Conservation (phyloP, 2,797 vertebrate species). For the Sphaeramia orbicularis region DNA sequence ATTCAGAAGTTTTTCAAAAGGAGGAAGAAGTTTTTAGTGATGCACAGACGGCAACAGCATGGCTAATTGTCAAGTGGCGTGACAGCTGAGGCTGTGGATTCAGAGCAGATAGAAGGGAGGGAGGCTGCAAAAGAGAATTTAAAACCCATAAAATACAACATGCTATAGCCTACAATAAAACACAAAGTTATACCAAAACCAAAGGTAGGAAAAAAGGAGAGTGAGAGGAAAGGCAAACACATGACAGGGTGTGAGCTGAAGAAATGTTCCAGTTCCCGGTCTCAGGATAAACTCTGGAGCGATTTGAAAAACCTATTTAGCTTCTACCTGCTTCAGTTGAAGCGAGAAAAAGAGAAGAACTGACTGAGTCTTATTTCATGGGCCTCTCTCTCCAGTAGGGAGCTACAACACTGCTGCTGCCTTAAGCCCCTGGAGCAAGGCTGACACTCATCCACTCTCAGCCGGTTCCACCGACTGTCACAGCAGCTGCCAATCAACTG, state of each 20-base stretch:
- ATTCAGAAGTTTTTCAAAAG: slow-evolving; percentile 56
- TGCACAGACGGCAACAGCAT: slow-evolving; percentile 28
- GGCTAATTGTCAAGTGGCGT: slow-evolving; percentile 65
- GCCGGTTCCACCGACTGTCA: slow-evolving; percentile 75
- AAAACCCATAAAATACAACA: slow-evolving; percentile 43
- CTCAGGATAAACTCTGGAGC: slow-evolving; percentile 69
- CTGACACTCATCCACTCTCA: slow-evolving; percentile 79
- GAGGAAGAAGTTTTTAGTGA: slow-evolving; percentile 29
- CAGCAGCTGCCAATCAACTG: slow-evolving; percentile 76
- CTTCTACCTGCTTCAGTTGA: slow-evolving; percentile 72
- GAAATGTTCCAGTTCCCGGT: slow-evolving; percentile 66
- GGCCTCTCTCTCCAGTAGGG: slow-evolving; percentile 54
- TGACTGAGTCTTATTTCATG: slow-evolving; percentile 71
- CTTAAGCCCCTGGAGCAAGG: slow-evolving; percentile 77
- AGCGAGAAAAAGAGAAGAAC: slow-evolving; percentile 50
- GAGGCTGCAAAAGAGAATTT: slow-evolving; percentile 24
- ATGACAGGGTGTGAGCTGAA: slow-evolving; percentile 49
- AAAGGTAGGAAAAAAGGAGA: slow-evolving; percentile 31
- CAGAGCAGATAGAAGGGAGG: slow-evolving; percentile 22
- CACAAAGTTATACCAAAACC: slow-evolving; percentile 37
- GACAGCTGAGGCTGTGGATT: slow-evolving; percentile 49
- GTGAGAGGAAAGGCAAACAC: slow-evolving; percentile 30
- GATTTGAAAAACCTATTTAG: slow-evolving; percentile 76
- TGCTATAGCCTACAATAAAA: slow-evolving; percentile 38
- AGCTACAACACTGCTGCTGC: slow-evolving; percentile 64